These are phyloP conservation scores for Hesperophylax magnus DNA, from an alignment of 1,140 invertebrate species.

Conservation along the genomic window DNA sequence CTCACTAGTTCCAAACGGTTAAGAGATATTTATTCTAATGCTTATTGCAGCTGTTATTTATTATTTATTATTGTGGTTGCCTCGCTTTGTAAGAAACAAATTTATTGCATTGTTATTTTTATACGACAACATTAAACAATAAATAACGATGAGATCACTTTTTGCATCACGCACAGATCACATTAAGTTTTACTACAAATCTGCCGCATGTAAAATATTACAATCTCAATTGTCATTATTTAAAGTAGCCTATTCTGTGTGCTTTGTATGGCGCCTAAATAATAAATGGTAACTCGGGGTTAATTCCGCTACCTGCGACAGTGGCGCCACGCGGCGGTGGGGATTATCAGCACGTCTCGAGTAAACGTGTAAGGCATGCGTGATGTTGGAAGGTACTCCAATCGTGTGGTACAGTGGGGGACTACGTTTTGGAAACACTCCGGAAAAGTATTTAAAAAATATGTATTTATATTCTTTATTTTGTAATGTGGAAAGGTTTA, in stretches of 20 bases:
- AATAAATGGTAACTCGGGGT: neutral
- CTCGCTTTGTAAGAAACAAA: neutral
- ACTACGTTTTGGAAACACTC: neutral
- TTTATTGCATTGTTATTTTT: no score
- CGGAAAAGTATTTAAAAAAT: neutral
- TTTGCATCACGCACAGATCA: no score
- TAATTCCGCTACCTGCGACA: slow-evolving; percentile 7
- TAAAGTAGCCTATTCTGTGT: neutral
- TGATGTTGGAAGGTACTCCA: neutral
- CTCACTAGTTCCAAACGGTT: no score
- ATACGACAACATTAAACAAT: no score
- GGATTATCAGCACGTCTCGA: neutral
- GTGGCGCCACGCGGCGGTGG: neutral
- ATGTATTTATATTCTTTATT: neutral
- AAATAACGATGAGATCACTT: no score
- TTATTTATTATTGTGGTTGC: neutral
- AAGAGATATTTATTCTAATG: no score
- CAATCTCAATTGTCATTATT: no score
- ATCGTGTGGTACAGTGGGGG: neutral
- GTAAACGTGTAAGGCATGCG: neutral
- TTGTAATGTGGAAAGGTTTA: no score
- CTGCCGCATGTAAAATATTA: no score
- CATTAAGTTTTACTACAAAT: no score
- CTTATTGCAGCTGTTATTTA: no score
- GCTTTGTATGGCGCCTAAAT: neutral